Evolutionary conservation across 2,888 invertebrate genomes (phyloP), one percentile per base, ranked within the genome.

Genomic region (Dexiosoma caninum): DNA sequence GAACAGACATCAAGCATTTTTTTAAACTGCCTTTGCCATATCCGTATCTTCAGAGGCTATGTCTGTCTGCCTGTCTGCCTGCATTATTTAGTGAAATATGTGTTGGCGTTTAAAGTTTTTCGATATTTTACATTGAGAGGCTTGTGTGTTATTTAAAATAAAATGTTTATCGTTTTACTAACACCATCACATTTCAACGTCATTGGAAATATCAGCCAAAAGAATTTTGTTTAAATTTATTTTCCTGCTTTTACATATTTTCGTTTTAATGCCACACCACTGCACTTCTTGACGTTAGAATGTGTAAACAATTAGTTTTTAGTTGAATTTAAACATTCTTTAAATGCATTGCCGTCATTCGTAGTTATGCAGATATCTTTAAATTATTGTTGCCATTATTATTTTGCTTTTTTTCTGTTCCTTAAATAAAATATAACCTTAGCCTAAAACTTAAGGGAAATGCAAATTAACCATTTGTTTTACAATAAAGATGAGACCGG

Each of bases 151-250:
- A 23, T 44, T 67, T 46, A 74, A 64, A 64, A 64, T 64, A 37
- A 74, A 74, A 64, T 74, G 27, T 57, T 57, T 57, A 66, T 75
- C 49, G 62, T 70, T 64, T 40, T 70, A n/a, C n/a, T 70, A 46
- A 70, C 62, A 70, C 70, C 62, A 64, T 49, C 62, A 51, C 75
- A 75, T 75, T 70, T 71, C 75, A 80, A 80, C 75, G 70, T 80
- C 79, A 75, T 80, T 71, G 60, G 46, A 59, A 74, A 70, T 75
- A 59, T 80, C 70, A 70, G 70, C 77, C 55, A 70, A 62, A 77
- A 62, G n/a, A n/a, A 21, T 77, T 77, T 77, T 70, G 40, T 64
- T 62, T 57, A 55, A 60, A 62, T 55, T 69, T 69, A 40, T 59
- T 59, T 70, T 44, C 16, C 7, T 44, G 23, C 35, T 42, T 55